A percentile compares a stretch with the other conserved stretches of the same genome.
These are phyloP conservation scores for Oncorhynchus nerka DNA, from an alignment of 2,113 vertebrate genomes.

Conservation along the genomic window DNA sequence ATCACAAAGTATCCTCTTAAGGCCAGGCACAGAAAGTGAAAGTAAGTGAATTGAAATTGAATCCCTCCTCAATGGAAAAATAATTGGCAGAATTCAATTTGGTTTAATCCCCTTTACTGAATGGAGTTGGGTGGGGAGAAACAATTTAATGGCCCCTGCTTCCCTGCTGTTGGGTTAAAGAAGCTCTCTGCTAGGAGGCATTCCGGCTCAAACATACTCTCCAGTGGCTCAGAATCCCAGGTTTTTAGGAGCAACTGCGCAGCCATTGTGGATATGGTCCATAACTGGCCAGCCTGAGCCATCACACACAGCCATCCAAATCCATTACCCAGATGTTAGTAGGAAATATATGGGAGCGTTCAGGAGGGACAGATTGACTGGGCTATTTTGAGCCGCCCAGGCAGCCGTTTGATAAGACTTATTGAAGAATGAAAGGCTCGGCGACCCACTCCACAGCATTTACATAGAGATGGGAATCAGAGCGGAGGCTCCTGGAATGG, in stretches of 20 bases:
- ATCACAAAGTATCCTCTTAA: too few species aligned
- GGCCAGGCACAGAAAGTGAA: too few species aligned
- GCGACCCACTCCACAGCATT: conserved; percentile 20
- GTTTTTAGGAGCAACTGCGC: too few species aligned
- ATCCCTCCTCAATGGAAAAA: background rate
- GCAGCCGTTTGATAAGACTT: conserved; percentile 10
- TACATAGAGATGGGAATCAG: conserved; percentile 46
- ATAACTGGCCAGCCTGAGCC: too few species aligned
- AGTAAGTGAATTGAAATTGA: background rate
- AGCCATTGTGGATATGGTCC: too few species aligned
- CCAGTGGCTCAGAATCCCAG: too few species aligned
- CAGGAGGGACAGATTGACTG: conserved; percentile 25
- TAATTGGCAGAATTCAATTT: background rate
- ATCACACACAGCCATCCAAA: conserved; percentile 4
- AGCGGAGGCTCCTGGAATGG: background rate
- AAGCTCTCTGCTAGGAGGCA: too few species aligned
- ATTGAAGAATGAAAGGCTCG: conserved; percentile 29
- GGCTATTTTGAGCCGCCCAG: conserved; percentile 16
- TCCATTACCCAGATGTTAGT: conserved; percentile 31
- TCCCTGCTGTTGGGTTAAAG: too few species aligned
- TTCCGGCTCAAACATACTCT: too few species aligned
- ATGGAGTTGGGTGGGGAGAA: background rate
- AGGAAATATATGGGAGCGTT: conserved; percentile 23
- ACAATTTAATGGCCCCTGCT: background rate
- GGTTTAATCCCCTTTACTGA: background rate